phyloP scores from a whole-genome alignment of 2,113 vertebrate species.

The Hippocampus guttulatus region DNA sequence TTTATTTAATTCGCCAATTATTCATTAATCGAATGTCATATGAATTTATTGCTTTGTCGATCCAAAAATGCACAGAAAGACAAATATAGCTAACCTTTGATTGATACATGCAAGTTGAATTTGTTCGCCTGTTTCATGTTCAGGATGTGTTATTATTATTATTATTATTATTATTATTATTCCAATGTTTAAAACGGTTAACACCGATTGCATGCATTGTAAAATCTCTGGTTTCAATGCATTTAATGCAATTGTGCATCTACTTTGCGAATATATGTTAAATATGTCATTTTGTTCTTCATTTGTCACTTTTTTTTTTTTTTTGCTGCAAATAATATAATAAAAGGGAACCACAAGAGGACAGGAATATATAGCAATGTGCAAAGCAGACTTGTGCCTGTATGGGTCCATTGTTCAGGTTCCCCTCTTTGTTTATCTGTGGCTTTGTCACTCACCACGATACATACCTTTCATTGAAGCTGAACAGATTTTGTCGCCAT shows the following conservation, averaged over 20 bases:
- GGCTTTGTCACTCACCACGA: constrained; percentile 74
- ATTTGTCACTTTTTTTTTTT: constrained; percentile 25
- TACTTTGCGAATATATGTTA: constrained; percentile 28
- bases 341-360: constrained; percentile 50
- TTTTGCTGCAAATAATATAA: constrained; percentile 29
- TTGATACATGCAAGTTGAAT: background rate
- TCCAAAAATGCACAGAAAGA: background rate
- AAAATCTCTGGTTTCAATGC: background rate
- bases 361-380: constrained; percentile 49
- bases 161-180: too few relatives aligned
- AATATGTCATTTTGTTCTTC: constrained; percentile 27
- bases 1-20: too few relatives aligned
- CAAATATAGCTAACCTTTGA: background rate
- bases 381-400: constrained; percentile 46
- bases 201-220: background rate
- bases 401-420: constrained; percentile 49
- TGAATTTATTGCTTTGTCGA: too few relatives aligned
- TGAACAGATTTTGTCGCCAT: constrained; percentile 80
- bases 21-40: too few relatives aligned
- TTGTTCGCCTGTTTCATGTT: background rate
- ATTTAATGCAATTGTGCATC: constrained; percentile 9
- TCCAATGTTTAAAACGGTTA: background rate
- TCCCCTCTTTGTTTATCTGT: constrained; percentile 70
- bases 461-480: constrained; percentile 78
- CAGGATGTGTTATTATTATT: background rate